Conservation (phyloP, 2,797 vertebrate species). For the Amblyopsis hoosieri region DNA sequence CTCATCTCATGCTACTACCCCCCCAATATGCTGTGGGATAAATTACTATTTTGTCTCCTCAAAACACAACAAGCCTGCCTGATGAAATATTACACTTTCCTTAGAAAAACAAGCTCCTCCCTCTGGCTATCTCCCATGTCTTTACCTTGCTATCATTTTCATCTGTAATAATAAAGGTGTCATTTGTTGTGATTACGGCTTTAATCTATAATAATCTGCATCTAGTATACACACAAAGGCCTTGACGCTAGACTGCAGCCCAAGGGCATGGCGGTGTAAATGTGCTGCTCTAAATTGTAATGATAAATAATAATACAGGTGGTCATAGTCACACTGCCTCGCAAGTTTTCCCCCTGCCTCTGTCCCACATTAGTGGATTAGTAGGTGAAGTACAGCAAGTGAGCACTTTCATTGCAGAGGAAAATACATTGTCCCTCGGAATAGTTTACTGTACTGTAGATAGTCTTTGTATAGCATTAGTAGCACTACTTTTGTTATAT, state of each 20-base stretch:
- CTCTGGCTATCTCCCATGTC: slow-evolving; percentile 83
- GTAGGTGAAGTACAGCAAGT: no score
- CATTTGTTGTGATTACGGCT: slow-evolving; percentile 84
- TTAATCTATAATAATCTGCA: slow-evolving; percentile 86
- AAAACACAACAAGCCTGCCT: neutral
- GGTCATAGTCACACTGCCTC: no score
- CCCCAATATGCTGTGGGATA: neutral
- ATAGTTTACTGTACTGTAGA: no score
- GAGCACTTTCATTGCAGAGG: no score
- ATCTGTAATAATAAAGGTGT: slow-evolving; percentile 91
- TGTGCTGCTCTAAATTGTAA: no score
- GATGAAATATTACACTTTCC: slow-evolving; percentile 33
- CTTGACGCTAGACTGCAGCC: slow-evolving; percentile 46
- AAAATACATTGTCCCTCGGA: no score
- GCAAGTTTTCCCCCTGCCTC: no score
- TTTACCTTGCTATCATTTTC: slow-evolving; percentile 79
- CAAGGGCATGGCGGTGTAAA: neutral
- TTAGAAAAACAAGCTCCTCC: slow-evolving; percentile 73
- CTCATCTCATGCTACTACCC: neutral
- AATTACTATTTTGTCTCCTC: neutral
- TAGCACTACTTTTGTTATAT: no score
- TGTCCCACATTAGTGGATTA: no score
- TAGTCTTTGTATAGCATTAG: no score
- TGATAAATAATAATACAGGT: no score
- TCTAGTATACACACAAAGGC: slow-evolving; percentile 80